A percentile compares a stretch with the other conserved stretches of the same genome.
Evolutionary conservation across 2,113 vertebrate genomes (phyloP).

Genomic region (Apeltes quadracus): DNA sequence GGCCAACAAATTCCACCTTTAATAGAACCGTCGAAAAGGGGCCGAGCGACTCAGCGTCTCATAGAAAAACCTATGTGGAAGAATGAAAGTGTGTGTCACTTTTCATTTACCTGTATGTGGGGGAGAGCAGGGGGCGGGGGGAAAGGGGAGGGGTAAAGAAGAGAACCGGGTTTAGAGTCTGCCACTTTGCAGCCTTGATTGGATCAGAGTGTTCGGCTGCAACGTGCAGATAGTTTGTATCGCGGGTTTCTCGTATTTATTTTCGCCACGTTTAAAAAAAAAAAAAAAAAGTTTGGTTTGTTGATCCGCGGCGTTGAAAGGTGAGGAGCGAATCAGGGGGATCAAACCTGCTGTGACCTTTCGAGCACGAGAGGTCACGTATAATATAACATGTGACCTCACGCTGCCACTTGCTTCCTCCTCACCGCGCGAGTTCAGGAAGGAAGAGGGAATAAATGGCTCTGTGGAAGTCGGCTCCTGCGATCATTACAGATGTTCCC

Average conservation of each 20-base stretch:
- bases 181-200: slow-evolving; percentile 51
- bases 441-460: background rate
- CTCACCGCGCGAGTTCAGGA: background rate
- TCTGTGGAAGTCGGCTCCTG: background rate
- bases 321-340: slow-evolving; percentile 9
- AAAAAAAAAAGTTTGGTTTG: background rate
- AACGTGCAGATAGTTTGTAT: background rate
- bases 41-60: slow-evolving; percentile 48
- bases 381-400: slow-evolving; percentile 34
- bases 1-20: slow-evolving; percentile 62
- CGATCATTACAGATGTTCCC: background rate
- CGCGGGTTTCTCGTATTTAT: slow-evolving; percentile 2
- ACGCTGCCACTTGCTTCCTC: background rate
- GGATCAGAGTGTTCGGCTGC: slow-evolving; percentile 15
- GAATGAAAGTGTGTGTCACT: slow-evolving; percentile 72
- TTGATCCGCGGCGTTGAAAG: slow-evolving; percentile 32
- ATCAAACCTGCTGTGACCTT: slow-evolving; percentile 57
- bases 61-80: slow-evolving; percentile 58
- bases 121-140: slow-evolving; percentile 15
- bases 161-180: slow-evolving; percentile 28
- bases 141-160: slow-evolving; percentile 39
- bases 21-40: slow-evolving; percentile 59
- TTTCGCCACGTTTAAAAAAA: background rate
- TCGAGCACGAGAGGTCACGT: slow-evolving; percentile 3
- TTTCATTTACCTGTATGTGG: slow-evolving; percentile 70